Percentiles rank a stretch among this genome's conserved stretches.
Conservation (phyloP, 1,140 invertebrate species). For the Dreissena polymorpha region DNA sequence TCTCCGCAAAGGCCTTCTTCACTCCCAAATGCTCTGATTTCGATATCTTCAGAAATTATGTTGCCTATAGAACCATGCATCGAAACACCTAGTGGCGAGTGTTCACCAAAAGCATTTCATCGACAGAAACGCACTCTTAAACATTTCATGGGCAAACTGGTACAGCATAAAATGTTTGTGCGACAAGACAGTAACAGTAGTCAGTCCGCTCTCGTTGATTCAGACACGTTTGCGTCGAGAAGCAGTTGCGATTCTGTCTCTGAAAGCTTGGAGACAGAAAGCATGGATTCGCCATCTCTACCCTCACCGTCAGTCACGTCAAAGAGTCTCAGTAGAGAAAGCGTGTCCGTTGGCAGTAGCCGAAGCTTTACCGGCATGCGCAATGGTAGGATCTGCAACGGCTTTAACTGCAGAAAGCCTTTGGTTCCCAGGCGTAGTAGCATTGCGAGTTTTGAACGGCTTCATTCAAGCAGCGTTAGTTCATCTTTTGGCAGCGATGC, state of each 20-base stretch:
- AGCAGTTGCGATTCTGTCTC: conserved; percentile 46
- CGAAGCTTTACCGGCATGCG: not conserved
- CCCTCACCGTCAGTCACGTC: not conserved
- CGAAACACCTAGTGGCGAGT: not conserved
- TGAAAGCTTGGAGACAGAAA: conserved; percentile 27
- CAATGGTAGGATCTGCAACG: not conserved
- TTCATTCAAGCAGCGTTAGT: not conserved
- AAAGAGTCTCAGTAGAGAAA: conserved; percentile 9
- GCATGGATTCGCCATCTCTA: conserved; percentile 29
- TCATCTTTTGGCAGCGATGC: too few relatives aligned
- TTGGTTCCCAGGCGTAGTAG: not conserved
- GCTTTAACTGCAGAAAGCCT: not conserved
- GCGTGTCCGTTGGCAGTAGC: not conserved
- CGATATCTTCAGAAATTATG: not conserved
- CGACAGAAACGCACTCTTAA: conserved; percentile 32
- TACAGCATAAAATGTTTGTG: conserved; percentile 28
- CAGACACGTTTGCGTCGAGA: conserved; percentile 29
- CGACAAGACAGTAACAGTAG: conserved; percentile 53
- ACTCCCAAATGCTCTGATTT: not conserved
- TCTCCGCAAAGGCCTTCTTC: conserved; percentile 11
- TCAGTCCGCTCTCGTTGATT: conserved; percentile 43
- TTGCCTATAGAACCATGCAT: not conserved
- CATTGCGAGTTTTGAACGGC: not conserved
- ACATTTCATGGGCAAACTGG: conserved; percentile 47
- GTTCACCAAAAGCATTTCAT: conserved; percentile 6